These are phyloP conservation scores for Antrozous pallidus DNA, from an alignment of 2,797 vertebrate genomes.

Conservation along the genomic window DNA sequence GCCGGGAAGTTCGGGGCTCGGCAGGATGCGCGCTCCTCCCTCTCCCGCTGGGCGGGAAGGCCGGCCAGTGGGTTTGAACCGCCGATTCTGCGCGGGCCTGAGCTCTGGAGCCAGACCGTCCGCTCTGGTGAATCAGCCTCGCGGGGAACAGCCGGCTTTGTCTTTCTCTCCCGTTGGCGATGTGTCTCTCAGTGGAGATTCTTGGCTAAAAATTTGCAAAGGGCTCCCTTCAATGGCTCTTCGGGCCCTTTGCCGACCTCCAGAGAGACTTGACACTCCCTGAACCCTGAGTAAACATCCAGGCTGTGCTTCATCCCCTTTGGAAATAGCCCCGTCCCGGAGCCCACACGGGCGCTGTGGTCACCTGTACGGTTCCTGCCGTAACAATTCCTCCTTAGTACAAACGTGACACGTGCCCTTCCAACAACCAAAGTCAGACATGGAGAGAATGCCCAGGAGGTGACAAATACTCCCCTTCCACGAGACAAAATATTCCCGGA, in stretches of 20 bases:
- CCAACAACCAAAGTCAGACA: background rate
- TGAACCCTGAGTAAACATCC: background rate
- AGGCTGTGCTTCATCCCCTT: background rate
- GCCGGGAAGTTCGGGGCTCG: too few relatives aligned
- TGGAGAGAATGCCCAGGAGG: background rate
- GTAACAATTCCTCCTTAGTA: background rate
- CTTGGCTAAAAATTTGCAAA: background rate
- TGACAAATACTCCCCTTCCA: background rate
- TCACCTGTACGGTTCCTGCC: background rate
- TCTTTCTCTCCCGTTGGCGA: background rate
- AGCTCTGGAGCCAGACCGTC: background rate
- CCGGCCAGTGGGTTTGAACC: conserved; percentile 15
- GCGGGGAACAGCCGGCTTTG: too few relatives aligned
- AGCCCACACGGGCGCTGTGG: too few relatives aligned
- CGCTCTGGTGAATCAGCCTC: background rate
- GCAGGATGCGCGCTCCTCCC: conserved; percentile 8
- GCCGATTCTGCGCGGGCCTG: background rate
- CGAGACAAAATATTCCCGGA: background rate
- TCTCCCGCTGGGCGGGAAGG: conserved; percentile 55
- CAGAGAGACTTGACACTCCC: background rate
- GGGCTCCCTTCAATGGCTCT: background rate
- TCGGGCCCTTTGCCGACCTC: background rate
- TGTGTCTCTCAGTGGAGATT: background rate
- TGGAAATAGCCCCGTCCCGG: background rate
- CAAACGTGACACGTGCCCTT: background rate